These are phyloP conservation scores for Thunnus maccoyii DNA, from an alignment of 2,113 vertebrate genomes.

Conservation along the genomic window DNA sequence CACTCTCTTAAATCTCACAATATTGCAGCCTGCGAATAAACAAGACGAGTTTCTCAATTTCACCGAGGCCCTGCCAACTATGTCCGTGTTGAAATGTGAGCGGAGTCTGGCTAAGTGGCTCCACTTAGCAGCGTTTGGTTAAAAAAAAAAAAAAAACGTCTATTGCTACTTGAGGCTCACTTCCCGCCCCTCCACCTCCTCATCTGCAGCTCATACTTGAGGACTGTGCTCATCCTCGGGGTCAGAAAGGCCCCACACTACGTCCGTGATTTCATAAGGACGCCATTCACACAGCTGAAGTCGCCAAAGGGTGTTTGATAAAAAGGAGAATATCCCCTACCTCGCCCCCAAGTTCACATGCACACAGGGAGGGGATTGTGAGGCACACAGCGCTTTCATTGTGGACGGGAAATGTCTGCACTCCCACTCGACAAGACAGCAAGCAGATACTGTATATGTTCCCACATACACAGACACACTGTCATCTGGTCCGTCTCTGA, in stretches of 20 bases:
- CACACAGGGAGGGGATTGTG: constrained; percentile 71
- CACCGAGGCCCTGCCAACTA: constrained; percentile 15
- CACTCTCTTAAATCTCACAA: constrained; percentile 28
- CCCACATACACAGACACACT: constrained; percentile 12
- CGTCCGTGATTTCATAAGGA: constrained; percentile 57
- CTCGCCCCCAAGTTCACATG: constrained; percentile 12
- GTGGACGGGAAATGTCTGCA: constrained; percentile 73
- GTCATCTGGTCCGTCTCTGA: not conserved
- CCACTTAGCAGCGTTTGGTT: constrained; percentile 9
- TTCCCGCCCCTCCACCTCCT: constrained; percentile 2
- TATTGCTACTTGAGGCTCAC: not conserved
- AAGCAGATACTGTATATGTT: constrained; percentile 27
- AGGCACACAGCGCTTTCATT: constrained; percentile 76
- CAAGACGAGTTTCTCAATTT: constrained; percentile 53
- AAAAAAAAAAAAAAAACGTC: not conserved
- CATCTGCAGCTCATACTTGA: constrained; percentile 51
- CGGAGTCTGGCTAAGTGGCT: constrained; percentile 12
- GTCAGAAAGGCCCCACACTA: constrained; percentile 13
- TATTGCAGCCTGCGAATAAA: constrained; percentile 44
- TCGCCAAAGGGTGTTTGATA: constrained; percentile 51
- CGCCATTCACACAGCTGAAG: constrained; percentile 52
- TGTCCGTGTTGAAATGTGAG: constrained; percentile 52
- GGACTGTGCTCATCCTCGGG: constrained; percentile 59
- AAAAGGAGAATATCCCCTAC: constrained; percentile 33
- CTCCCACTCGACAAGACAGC: constrained; percentile 66